Conservation (phyloP, 2,888 invertebrate species). For the Amiota mariae region DNA sequence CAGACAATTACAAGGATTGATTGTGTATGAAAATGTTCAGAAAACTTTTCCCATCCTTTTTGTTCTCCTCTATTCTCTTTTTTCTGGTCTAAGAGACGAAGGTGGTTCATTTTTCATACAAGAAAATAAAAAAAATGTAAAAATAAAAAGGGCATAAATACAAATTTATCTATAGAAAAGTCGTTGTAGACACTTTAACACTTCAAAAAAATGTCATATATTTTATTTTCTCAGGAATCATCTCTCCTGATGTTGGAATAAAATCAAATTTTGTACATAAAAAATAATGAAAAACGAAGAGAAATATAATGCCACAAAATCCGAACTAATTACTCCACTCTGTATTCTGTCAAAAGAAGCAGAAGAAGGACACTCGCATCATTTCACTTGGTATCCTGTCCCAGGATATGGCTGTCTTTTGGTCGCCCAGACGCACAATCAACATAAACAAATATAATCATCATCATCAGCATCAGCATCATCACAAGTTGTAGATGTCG, state of each 20-base stretch:
- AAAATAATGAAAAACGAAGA: slow-evolving; percentile 31
- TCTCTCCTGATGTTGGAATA: too few species aligned
- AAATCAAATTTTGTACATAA: too few species aligned
- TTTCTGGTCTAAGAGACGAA: slow-evolving; percentile 53
- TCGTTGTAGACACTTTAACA: slow-evolving; percentile 65
- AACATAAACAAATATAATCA: slow-evolving; percentile 44
- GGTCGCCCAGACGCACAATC: slow-evolving; percentile 36
- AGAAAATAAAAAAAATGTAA: slow-evolving; percentile 35
- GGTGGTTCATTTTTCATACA: slow-evolving; percentile 70
- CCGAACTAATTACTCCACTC: slow-evolving; percentile 68
- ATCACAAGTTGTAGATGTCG: slow-evolving; percentile 21
- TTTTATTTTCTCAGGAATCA: slow-evolving; percentile 46
- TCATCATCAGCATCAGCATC: slow-evolving; percentile 29
- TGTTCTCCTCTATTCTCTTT: slow-evolving; percentile 34
- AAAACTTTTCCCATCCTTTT: slow-evolving; percentile 56
- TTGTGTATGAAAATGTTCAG: slow-evolving; percentile 70
- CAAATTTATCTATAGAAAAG: slow-evolving; percentile 31
- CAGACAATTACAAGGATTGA: slow-evolving; percentile 73
- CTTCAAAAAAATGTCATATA: slow-evolving; percentile 65
- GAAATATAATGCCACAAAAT: slow-evolving; percentile 69
- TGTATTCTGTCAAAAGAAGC: slow-evolving; percentile 35
- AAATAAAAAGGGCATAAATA: slow-evolving; percentile 31
- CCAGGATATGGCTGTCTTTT: slow-evolving; percentile 51
- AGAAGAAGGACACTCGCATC: slow-evolving; percentile 59
- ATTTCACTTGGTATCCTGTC: slow-evolving; percentile 68